These are phyloP conservation scores for Tarsius wallacei DNA, from an alignment of 2,797 vertebrate species.

Conservation along the genomic window DNA sequence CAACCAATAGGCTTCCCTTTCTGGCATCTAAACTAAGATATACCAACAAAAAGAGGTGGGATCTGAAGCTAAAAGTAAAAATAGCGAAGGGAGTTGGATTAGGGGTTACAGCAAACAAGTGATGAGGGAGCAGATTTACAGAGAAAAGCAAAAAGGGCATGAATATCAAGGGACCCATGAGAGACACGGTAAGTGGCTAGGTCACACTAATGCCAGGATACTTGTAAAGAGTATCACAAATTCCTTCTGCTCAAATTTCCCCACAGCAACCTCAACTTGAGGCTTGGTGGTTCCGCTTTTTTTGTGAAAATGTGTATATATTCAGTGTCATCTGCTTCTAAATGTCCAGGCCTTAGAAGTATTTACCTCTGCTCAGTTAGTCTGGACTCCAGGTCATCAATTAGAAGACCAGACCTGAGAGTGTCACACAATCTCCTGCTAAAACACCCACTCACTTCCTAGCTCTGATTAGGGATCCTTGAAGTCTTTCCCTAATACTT, in stretches of 20 bases:
- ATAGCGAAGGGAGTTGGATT: background rate
- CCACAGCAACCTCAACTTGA: background rate
- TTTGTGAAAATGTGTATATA: background rate
- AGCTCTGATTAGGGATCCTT: background rate
- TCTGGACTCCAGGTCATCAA: background rate
- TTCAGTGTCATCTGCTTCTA: background rate
- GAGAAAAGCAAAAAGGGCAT: background rate
- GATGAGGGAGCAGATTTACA: background rate
- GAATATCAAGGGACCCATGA: background rate
- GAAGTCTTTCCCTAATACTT: background rate
- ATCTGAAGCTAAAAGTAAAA: background rate
- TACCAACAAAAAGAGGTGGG: background rate
- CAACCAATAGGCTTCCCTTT: background rate
- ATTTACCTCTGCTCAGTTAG: background rate
- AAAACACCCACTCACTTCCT: background rate
- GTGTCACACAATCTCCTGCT: background rate
- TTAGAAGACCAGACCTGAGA: background rate
- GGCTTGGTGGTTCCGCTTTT: background rate
- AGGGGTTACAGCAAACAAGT: background rate
- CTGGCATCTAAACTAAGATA: conserved; percentile 10
- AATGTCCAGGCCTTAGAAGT: background rate
- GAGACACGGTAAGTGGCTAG: background rate
- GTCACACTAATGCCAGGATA: background rate
- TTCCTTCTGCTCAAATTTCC: background rate
- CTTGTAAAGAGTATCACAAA: background rate